These are phyloP conservation scores for Pycnonotus jocosus DNA, from an alignment of 2,113 vertebrate genomes.

Conservation along the genomic window DNA sequence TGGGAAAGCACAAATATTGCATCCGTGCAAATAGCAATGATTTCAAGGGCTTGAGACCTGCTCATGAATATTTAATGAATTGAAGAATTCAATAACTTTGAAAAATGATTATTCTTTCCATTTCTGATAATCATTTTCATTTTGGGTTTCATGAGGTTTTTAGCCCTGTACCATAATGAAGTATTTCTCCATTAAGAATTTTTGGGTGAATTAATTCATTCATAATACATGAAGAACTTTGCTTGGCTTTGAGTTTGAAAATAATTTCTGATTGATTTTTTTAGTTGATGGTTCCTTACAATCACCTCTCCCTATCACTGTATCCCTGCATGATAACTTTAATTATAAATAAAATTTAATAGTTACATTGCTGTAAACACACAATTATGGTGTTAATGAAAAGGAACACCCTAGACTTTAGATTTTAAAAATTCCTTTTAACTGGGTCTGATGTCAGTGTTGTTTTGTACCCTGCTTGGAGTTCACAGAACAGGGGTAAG, in stretches of 20 bases:
- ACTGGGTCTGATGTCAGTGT: background rate
- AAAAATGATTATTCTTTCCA: background rate
- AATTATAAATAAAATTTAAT: background rate
- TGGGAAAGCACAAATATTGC: background rate
- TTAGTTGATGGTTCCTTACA: background rate
- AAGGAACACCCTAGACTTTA: background rate
- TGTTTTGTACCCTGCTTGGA: background rate
- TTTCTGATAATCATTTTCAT: conserved; percentile 1
- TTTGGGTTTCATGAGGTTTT: background rate
- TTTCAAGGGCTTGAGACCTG: background rate
- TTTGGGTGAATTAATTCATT: background rate
- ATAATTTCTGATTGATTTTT: background rate
- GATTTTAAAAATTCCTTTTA: background rate
- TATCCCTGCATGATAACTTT: background rate
- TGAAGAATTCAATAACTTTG: background rate
- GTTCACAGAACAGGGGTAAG: background rate
- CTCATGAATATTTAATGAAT: background rate
- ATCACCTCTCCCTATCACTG: background rate
- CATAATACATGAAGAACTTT: background rate
- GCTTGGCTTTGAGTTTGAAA: background rate
- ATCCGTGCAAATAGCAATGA: background rate
- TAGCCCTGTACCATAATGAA: background rate
- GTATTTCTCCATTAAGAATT: background rate
- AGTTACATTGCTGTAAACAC: background rate
- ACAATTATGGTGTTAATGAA: background rate